Base-by-base conservation (phyloP, 2,797 vertebrate genomes). In the Diplodus sargus region DNA sequence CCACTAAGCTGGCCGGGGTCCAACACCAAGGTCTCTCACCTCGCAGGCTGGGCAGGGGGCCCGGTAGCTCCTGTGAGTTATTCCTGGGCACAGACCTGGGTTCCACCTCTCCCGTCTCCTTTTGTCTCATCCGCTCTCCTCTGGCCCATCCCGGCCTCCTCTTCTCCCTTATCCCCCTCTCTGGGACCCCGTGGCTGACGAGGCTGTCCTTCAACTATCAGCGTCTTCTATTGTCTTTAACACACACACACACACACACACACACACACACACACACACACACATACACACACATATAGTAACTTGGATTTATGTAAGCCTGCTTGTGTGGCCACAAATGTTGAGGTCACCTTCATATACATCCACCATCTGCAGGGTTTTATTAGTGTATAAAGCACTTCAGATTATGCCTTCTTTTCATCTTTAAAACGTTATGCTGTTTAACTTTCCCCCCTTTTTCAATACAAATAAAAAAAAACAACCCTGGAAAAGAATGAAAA, bases 21-120 rank as follows among this genome's bases (percentile, higher is more conserved):
- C 95, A 95, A 92, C 83, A 85, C 89, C 45, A 74, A 92, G 94
- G 91, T 93, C 94, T 95, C 94, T 93, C 92, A 93, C 93, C 94
- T 84, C 83, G 72, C 93, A 92, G 89, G 85, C 90, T 92, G 90
- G 90, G 88, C 84, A 85, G 85, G 91, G 90, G 91, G 84, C 87
- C 85, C 53, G 71, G 79, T 72, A 82, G 88, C 82, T 89, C 85
- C 70, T 78, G 79, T 84, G 92, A 92, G 92, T 90, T 93, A 94
- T 94, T 94, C 92, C 88, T 91, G 93, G 86, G 85, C 78, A 88
- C 63, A 58, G 86, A 85, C 88, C 82, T 73, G 68, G 81, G 91
- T 60, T 88, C 79, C 89, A 87, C 87, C 81, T 84, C 78, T 77
- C 82, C 68, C 58, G 39, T 86, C 86, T 88, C 74, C 82, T 88